Evolutionary conservation across 2,888 invertebrate genomes (phyloP), one percentile per base, ranked within the genome.

Genomic region (Axea sp.): DNA sequence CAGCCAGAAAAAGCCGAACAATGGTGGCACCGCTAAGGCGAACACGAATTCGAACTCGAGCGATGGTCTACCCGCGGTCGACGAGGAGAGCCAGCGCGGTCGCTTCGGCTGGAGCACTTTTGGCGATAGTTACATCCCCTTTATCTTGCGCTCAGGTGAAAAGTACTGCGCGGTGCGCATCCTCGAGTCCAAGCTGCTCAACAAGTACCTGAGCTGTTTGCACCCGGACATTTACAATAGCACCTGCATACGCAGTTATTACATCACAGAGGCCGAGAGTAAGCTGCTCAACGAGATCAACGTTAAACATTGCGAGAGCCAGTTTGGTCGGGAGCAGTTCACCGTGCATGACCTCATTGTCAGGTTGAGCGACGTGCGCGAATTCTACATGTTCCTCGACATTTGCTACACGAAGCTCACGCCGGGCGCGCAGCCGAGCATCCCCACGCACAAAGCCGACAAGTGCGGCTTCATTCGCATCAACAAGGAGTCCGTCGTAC

Each of bases 151-250:
- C 11, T 91, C 92, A 49, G 91, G 92, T 9, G 95, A 95, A 85
- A 94, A 94, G 86, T 97, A 95, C 87, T 95, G 96, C 84, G 95
- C 97, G n/a, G 97, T 98, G 49, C 91, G 96, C 57, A 96, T 98
- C 92, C 94, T 97, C 14, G 98, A 98, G 88, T 91, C 93, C 82
- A 97, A 97, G 88, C 90, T 97, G 39, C 90, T 97, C 14, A 95
- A 95, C 86, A 96, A 96, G 89, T 95, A 96, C 89, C 91, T 96
- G 82, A 94, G 93, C 86, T 95, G 94, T 85, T 90, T 97, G 51
- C 96, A 97, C 86, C 93, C 94, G 77, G 96, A 96, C 84, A 94
- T 96, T 76, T 96, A 95, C 88, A 95, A 94, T 76, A 96, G 96
- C 88, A 96, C 96, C 7, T 95, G 95, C 86, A 95, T 98, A 78